Evolutionary conservation across 2,888 invertebrate species (phyloP), one percentile per base, ranked within the genome.

Genomic region (Caenorhabditis sulstoni): DNA sequence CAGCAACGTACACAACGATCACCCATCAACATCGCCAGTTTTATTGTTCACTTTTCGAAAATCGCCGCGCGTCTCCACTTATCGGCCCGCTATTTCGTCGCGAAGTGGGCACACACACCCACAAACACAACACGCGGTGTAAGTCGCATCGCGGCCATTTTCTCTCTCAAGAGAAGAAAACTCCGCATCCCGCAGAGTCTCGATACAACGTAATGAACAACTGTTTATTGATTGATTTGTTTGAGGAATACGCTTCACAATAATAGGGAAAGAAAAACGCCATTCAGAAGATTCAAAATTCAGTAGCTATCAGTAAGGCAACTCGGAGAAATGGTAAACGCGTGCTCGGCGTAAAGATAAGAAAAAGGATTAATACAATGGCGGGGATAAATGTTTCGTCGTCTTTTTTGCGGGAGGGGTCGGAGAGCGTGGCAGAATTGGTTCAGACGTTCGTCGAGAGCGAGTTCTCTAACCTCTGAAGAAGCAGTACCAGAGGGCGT

Each of bases 401-500:
- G 47, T 52, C 35, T 59, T 49, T 49, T 64, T 62, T 71, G 55
- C 59, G 49, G 14, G 57, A 20, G 23, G 57, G 16, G 18, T 49
- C n/a, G 16, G 22, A 5, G 18, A 35, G 20, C 39, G 37, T 45
- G 71, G 64, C 57, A 58, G 41, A 57, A 41, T 59, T 22, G 20
- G 44, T 8, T 58, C 45, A 45, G 45, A 57, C 16, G 22, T 11
- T 50, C 37, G 18, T 14, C 20, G 1, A 11, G 52, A 29, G 55
- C 62, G 62, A 62, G 12, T 62, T 49, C 58, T 73, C 58, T 86
- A 86, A 71, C 65, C 82, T 75, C 86, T 81, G 85, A 86, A 86
- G 86, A 86, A 86, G 83, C 86, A 86, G 77, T 82, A 86, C 87
- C 87, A 87, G 74, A 86, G 81, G 64, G 87, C 87, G 67, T 87